Evolutionary conservation across 2,888 invertebrate genomes (phyloP).

Genomic region (Thereva nobilitata): DNA sequence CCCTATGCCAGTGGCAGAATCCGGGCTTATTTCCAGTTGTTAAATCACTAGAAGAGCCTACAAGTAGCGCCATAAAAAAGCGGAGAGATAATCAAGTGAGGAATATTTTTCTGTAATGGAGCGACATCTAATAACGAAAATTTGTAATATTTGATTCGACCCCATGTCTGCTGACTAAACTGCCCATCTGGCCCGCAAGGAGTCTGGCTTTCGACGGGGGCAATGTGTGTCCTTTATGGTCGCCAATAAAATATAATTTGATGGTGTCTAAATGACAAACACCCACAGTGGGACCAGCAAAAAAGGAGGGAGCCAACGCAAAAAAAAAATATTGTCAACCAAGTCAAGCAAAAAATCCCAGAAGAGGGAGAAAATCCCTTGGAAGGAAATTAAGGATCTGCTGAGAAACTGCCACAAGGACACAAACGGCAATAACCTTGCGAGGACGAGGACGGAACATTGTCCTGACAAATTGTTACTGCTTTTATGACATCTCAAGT

Average conservation of each 20-base stretch:
- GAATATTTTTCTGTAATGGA: slow-evolving; percentile 11
- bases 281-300: slow-evolving; percentile 31
- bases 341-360: slow-evolving; percentile 2
- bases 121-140: slow-evolving; percentile 14
- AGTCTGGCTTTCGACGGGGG: slow-evolving; percentile 1
- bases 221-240: slow-evolving; percentile 38
- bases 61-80: background rate
- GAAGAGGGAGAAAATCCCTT: no score
- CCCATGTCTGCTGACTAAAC: slow-evolving; percentile 28
- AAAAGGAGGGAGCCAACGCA: slow-evolving; percentile 17
- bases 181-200: slow-evolving; percentile 12
- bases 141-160: slow-evolving; percentile 25
- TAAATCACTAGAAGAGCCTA: no score
- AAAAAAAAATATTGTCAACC: slow-evolving; percentile 8
- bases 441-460: slow-evolving; percentile 24
- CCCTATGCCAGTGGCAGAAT: no score
- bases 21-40: no score
- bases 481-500: slow-evolving; percentile 42
- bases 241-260: slow-evolving; percentile 40
- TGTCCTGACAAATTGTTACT: slow-evolving; percentile 41
- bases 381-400: slow-evolving; percentile 24
- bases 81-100: slow-evolving; percentile 16
- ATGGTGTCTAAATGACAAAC: slow-evolving; percentile 39
- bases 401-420: slow-evolving; percentile 13
- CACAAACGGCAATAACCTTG: slow-evolving; percentile 28